A percentile compares a stretch with the other conserved stretches of the same genome.
These are phyloP conservation scores for Microctenopoma lineatum DNA, from an alignment of 2,797 vertebrate species.

Conservation along the genomic window DNA sequence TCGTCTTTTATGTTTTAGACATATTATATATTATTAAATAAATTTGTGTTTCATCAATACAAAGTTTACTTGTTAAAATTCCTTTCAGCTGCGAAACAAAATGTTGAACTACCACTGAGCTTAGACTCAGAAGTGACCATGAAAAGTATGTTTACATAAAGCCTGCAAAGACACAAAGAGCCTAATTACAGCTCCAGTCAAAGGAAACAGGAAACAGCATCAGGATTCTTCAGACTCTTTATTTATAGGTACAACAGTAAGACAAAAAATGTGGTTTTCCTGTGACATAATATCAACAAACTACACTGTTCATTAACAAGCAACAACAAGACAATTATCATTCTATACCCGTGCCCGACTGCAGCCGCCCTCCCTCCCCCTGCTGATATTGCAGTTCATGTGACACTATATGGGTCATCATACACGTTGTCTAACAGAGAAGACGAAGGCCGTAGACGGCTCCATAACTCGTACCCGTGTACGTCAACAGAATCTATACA, in stretches of 20 bases:
- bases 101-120: too few species aligned
- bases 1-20: too few species aligned
- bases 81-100: too few species aligned
- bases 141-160: too few species aligned
- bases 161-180: background rate
- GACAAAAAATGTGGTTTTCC: conserved; percentile 49
- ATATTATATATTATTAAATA: too few species aligned
- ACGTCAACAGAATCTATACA: conserved; percentile 64
- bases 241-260: conserved; percentile 68
- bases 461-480: conserved; percentile 39
- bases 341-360: conserved; percentile 28
- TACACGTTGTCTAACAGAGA: conserved; percentile 38
- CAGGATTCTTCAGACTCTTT: conserved; percentile 51
- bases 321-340: conserved; percentile 53
- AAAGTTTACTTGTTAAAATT: background rate
- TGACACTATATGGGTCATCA: conserved; percentile 22
- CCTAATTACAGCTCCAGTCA: too few species aligned
- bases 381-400: conserved; percentile 23
- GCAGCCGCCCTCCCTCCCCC: background rate
- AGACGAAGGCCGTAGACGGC: conserved; percentile 40
- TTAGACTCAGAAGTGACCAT: too few species aligned
- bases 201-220: too few species aligned
- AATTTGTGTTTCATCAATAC: background rate
- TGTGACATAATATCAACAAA: conserved; percentile 52
- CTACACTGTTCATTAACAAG: conserved; percentile 49